Conservation (phyloP, 1,140 invertebrate species). For the Chrysomallon squamiferum region DNA sequence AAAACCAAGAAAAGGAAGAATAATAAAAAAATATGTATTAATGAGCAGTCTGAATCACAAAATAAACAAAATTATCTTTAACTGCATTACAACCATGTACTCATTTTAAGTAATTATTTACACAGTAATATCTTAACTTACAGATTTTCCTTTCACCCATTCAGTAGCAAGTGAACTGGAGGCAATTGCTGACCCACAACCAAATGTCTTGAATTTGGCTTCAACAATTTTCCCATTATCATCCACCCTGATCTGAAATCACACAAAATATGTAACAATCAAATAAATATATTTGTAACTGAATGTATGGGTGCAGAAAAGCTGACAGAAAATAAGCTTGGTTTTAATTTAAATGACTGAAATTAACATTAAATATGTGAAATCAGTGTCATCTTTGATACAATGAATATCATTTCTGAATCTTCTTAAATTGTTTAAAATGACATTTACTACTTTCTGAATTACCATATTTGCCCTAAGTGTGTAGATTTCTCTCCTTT, state of each 20-base stretch:
- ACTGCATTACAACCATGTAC: no score
- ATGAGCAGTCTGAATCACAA: no score
- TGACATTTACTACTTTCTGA: no score
- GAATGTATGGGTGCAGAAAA: not conserved
- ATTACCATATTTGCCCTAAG: no score
- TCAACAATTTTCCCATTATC: conserved; percentile 97
- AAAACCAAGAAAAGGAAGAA: no score
- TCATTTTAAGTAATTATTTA: no score
- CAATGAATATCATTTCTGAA: no score
- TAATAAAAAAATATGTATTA: no score
- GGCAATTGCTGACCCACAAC: conserved; percentile 98
- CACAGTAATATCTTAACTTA: conserved; percentile 59
- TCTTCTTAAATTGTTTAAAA: no score
- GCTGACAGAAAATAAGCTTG: not conserved
- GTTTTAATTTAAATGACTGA: not conserved
- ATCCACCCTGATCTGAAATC: conserved; percentile 73
- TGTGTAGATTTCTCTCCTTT: no score
- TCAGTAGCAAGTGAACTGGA: conserved; percentile 99
- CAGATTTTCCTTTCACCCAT: conserved; percentile 99
- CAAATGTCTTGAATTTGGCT: conserved; percentile 99
- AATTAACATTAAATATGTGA: not conserved
- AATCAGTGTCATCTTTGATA: not conserved
- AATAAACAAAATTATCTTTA: no score
- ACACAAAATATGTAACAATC: not conserved
- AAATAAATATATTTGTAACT: not conserved